phyloP scores from a whole-genome alignment of 2,888 invertebrate species.

The Actias luna region DNA sequence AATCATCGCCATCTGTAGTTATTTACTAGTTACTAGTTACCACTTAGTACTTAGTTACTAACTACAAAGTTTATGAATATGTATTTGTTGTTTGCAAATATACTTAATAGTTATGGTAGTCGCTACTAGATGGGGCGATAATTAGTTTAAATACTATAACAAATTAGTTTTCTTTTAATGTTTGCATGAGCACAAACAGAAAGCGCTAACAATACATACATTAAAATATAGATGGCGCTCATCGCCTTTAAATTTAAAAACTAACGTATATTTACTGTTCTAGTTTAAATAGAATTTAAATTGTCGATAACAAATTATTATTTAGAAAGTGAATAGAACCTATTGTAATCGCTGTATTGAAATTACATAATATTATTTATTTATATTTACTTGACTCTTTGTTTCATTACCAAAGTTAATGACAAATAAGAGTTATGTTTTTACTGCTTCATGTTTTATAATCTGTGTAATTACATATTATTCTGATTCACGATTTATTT shows the following conservation, averaged over 20 bases:
- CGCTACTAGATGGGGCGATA: not conserved
- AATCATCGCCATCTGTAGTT: not conserved
- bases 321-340: not conserved
- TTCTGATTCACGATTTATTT: not conserved
- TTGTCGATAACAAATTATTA: not conserved
- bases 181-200: too few relatives aligned
- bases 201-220: not conserved
- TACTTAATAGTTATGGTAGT: not conserved
- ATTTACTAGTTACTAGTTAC: too few relatives aligned
- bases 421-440: not conserved
- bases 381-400: not conserved
- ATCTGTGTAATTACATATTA: not conserved
- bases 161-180: not conserved
- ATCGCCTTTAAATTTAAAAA: not conserved
- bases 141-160: not conserved
- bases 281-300: not conserved
- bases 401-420: conserved; percentile 9
- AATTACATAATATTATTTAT: not conserved
- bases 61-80: not conserved
- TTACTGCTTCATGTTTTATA: not conserved
- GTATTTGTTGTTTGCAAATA: not conserved
- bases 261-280: not conserved
- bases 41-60: too few relatives aligned
- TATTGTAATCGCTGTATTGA: not conserved
- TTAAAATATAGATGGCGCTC: conserved; percentile 5